A percentile compares a stretch with the other conserved stretches of the same genome.
phyloP scores from a whole-genome alignment of 2,888 invertebrate species.

The Boloria selene region DNA sequence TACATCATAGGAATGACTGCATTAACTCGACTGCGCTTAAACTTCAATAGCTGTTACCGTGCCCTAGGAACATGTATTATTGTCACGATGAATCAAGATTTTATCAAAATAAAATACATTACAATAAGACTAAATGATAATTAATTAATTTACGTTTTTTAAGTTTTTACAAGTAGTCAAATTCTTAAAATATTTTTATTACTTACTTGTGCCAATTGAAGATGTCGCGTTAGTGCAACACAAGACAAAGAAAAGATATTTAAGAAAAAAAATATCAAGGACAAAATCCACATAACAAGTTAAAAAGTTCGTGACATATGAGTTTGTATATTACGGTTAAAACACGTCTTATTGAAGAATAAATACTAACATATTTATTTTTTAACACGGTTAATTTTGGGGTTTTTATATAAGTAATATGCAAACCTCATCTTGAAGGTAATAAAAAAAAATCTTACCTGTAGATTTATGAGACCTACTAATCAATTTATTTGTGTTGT shows the following conservation, averaged over 20 bases:
- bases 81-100: background rate
- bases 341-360: slow-evolving; percentile 52
- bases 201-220: background rate
- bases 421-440: too few relatives aligned
- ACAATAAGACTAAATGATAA: too few relatives aligned
- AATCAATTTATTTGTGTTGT: slow-evolving; percentile 21
- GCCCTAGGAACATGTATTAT: slow-evolving; percentile 1
- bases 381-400: slow-evolving; percentile 39
- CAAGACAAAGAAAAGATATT: slow-evolving; percentile 11
- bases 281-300: slow-evolving; percentile 54
- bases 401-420: too few relatives aligned
- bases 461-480: slow-evolving; percentile 1
- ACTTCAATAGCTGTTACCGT: background rate
- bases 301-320: slow-evolving; percentile 57
- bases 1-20: slow-evolving; percentile 1
- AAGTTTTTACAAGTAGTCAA: too few relatives aligned
- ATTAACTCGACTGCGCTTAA: background rate
- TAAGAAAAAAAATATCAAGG: slow-evolving; percentile 53
- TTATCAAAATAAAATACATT: too few relatives aligned
- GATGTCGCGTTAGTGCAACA: background rate
- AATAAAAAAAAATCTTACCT: background rate
- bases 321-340: slow-evolving; percentile 57
- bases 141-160: too few relatives aligned
- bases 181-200: too few relatives aligned
- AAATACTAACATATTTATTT: slow-evolving; percentile 63